These are phyloP conservation scores for Xiphydria camelus DNA, from an alignment of 2,888 invertebrate genomes.

Conservation along the genomic window DNA sequence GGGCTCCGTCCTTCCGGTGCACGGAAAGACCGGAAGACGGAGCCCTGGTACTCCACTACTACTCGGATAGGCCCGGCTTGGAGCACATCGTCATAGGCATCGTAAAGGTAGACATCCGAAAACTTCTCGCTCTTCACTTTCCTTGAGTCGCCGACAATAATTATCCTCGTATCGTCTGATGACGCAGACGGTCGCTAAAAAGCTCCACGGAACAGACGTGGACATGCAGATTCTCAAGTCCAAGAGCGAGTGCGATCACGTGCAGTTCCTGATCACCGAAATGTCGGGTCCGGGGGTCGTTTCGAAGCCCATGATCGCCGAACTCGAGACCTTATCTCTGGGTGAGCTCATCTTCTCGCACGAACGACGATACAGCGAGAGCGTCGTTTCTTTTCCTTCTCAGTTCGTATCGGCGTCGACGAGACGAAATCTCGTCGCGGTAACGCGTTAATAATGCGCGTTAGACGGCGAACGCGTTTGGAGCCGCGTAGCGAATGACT, in stretches of 20 bases:
- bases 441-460: too few species aligned
- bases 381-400: too few species aligned
- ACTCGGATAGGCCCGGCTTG: conserved; percentile 90
- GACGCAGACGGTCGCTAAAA: conserved; percentile 84
- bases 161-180: too few species aligned
- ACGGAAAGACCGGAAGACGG: conserved; percentile 89
- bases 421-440: too few species aligned
- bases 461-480: too few species aligned
- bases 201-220: conserved; percentile 90
- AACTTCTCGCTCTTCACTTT: background rate
- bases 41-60: conserved; percentile 89
- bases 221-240: conserved; percentile 88
- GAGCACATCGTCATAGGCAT: conserved; percentile 97
- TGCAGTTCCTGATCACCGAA: conserved; percentile 90
- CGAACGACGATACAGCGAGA: too few species aligned
- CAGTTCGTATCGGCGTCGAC: too few species aligned
- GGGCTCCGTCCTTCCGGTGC: conserved; percentile 94
- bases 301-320: conserved; percentile 71
- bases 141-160: too few species aligned
- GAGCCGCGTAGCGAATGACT: too few species aligned
- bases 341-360: too few species aligned
- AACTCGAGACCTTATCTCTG: conserved; percentile 72
- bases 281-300: conserved; percentile 70
- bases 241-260: conserved; percentile 87
- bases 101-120: conserved; percentile 72